Conservation (phyloP, 2,113 vertebrate species). For the Stictonetta naevosa region DNA sequence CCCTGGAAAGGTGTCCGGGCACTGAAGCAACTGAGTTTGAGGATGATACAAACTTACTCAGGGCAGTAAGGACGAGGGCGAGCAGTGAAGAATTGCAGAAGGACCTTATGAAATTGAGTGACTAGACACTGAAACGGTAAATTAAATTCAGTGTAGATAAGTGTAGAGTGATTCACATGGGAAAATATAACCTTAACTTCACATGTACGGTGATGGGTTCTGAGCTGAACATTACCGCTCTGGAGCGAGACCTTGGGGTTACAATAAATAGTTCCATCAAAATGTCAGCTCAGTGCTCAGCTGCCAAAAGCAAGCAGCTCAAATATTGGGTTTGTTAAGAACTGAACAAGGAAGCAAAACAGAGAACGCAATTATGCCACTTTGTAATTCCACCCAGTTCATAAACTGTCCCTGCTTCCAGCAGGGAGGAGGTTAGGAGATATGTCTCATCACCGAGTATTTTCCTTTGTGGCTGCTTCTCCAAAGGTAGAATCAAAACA, state of each 20-base stretch:
- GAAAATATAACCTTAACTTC: slow-evolving; percentile 63
- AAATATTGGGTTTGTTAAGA: slow-evolving; percentile 27
- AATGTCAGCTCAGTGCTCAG: slow-evolving; percentile 51
- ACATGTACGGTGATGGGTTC: slow-evolving; percentile 29
- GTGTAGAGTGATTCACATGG: slow-evolving; percentile 26
- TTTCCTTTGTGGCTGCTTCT: not conserved
- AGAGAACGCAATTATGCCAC: not conserved
- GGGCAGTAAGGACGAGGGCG: not conserved
- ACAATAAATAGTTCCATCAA: slow-evolving; percentile 53
- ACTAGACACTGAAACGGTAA: slow-evolving; percentile 51
- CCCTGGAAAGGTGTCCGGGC: not conserved
- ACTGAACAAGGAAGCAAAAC: slow-evolving; percentile 10
- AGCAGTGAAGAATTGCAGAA: not conserved
- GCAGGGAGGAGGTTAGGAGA: not conserved
- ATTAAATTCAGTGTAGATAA: slow-evolving; percentile 51
- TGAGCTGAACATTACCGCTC: slow-evolving; percentile 16
- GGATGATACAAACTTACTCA: not conserved
- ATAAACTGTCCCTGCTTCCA: not conserved
- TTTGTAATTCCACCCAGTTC: not conserved
- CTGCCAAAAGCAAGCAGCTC: slow-evolving; percentile 19
- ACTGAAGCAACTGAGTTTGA: not conserved
- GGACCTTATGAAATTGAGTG: slow-evolving; percentile 49
- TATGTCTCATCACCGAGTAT: not conserved
- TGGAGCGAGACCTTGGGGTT: slow-evolving; percentile 52
- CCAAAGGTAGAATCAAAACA: not conserved